Evolutionary conservation across 2,888 invertebrate species (phyloP).

Genomic region (Tricholauxania praeusta): DNA sequence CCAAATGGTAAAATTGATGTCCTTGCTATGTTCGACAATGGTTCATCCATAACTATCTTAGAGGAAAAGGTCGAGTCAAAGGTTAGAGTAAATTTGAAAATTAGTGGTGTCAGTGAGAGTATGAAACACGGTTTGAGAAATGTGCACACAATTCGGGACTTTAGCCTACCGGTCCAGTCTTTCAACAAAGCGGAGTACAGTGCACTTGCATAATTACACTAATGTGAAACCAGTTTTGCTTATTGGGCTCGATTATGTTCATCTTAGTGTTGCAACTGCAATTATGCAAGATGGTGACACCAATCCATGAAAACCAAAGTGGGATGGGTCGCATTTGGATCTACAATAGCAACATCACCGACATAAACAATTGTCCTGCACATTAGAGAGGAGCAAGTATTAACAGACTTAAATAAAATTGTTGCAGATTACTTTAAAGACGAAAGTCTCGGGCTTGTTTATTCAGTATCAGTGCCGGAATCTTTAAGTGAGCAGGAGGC

Average conservation of each 20-base stretch:
- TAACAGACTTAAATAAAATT: background rate
- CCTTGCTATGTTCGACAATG: constrained; percentile 40
- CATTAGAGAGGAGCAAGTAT: background rate
- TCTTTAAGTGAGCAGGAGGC: background rate
- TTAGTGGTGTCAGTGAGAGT: background rate
- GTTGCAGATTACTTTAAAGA: background rate
- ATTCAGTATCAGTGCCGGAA: too few relatives aligned
- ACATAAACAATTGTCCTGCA: background rate
- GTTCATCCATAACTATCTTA: constrained; percentile 34
- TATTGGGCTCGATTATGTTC: background rate
- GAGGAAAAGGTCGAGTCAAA: constrained; percentile 13
- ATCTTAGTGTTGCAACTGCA: too few relatives aligned
- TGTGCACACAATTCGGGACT: background rate
- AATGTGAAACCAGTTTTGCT: background rate
- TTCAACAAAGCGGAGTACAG: background rate
- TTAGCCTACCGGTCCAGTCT: too few relatives aligned
- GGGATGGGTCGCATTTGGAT: too few relatives aligned
- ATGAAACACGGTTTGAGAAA: background rate
- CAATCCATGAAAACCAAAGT: too few relatives aligned
- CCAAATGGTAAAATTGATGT: constrained; percentile 4
- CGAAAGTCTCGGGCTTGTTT: background rate
- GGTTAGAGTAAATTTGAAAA: constrained; percentile 3
- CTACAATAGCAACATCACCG: too few relatives aligned
- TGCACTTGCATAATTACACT: background rate
- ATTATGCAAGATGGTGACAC: too few relatives aligned